phyloP scores from a whole-genome alignment of 2,797 vertebrate species.

The Dicrostonyx torquatus region DNA sequence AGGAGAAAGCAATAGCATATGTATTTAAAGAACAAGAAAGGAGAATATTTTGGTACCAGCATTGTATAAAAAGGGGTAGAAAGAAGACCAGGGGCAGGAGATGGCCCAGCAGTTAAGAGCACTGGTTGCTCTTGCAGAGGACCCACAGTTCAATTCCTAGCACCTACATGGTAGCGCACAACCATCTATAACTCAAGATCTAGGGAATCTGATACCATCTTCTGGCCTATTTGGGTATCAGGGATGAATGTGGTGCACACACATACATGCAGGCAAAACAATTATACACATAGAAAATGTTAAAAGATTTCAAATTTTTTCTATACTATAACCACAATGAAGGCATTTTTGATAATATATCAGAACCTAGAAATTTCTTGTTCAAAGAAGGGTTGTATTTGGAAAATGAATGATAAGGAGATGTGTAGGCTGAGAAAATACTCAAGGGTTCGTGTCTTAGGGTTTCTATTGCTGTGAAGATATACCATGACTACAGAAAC shows the following conservation, averaged over 20 bases:
- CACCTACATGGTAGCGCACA: not conserved
- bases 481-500: too few species aligned
- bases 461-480: too few species aligned
- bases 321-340: slow-evolving; percentile 34
- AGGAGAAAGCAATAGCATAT: slow-evolving; percentile 4
- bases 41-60: not conserved
- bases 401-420: slow-evolving; percentile 9
- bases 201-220: too few species aligned
- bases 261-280: not conserved
- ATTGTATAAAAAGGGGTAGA: slow-evolving; percentile 20
- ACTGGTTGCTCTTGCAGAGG: not conserved
- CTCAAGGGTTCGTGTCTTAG: not conserved
- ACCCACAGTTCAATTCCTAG: not conserved
- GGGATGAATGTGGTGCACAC: too few species aligned
- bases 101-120: not conserved
- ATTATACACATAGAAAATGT: not conserved
- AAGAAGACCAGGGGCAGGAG: not conserved
- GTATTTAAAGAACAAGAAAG: slow-evolving; percentile 4
- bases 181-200: too few species aligned
- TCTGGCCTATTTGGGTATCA: too few species aligned
- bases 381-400: not conserved
- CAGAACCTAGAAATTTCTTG: slow-evolving; percentile 31
- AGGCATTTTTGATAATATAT: not conserved
- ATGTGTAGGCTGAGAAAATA: not conserved
- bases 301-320: not conserved